Evolutionary conservation across 2,113 vertebrate genomes (phyloP).

Genomic region (Chrysochloris asiatica): DNA sequence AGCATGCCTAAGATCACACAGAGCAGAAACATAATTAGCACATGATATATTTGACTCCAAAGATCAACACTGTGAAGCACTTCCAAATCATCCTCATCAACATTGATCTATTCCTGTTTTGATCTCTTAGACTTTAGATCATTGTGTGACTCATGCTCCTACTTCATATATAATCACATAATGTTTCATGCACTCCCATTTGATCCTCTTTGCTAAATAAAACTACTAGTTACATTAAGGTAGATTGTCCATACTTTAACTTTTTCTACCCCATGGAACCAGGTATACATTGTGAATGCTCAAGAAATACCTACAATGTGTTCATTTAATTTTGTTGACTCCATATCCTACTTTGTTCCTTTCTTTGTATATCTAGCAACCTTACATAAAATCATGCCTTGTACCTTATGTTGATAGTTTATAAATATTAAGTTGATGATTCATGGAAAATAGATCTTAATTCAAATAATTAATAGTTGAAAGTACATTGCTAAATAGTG

Average conservation of each 20-base stretch:
- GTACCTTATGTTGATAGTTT: background rate
- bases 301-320: background rate
- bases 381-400: background rate
- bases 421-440: background rate
- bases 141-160: background rate
- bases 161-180: background rate
- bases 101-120: background rate
- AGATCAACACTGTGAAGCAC: background rate
- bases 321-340: background rate
- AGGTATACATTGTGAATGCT: background rate
- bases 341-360: background rate
- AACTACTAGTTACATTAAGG: background rate
- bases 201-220: conserved; percentile 11
- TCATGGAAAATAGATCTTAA: background rate
- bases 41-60: conserved; percentile 2
- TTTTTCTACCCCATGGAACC: background rate
- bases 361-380: background rate
- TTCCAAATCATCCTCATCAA: background rate
- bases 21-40: background rate
- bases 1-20: background rate
- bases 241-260: background rate
- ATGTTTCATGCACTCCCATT: background rate
- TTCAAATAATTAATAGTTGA: background rate
- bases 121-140: background rate
- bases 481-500: background rate